These are phyloP conservation scores for Limnephilus rhombicus DNA, from an alignment of 2,888 invertebrate genomes.

Conservation along the genomic window DNA sequence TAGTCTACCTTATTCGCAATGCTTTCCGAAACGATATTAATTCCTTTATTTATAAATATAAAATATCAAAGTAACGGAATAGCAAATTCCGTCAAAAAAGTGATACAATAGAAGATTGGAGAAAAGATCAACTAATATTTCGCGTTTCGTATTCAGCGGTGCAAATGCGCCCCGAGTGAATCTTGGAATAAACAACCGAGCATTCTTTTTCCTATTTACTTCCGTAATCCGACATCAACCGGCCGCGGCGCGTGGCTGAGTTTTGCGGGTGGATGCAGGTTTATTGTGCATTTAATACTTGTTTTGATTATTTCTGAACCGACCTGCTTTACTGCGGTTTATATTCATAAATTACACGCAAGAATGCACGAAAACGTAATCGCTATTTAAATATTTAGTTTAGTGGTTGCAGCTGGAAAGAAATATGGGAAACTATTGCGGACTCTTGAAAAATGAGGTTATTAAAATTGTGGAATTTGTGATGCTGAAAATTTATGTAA, in stretches of 20 bases:
- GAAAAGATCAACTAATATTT: background rate
- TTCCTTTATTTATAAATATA: background rate
- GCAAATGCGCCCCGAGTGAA: background rate
- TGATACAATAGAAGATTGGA: background rate
- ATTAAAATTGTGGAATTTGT: too few species aligned
- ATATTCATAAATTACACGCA: background rate
- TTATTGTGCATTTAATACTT: background rate
- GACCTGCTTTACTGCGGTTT: background rate
- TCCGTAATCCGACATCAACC: background rate
- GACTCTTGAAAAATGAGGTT: too few species aligned
- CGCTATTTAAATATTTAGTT: background rate
- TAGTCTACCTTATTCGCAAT: too few species aligned
- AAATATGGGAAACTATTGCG: too few species aligned
- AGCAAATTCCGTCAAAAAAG: background rate
- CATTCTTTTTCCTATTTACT: background rate
- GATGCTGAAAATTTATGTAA: too few species aligned
- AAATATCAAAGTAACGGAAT: background rate
- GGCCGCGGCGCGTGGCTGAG: background rate
- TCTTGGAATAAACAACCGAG: background rate
- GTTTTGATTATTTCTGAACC: background rate
- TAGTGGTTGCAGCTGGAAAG: background rate
- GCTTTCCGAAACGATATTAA: too few species aligned
- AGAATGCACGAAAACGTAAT: background rate
- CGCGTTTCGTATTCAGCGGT: background rate
- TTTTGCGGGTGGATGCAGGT: background rate